phyloP scores from a whole-genome alignment of 2,888 invertebrate genomes.

The Hydraecia micacea region DNA sequence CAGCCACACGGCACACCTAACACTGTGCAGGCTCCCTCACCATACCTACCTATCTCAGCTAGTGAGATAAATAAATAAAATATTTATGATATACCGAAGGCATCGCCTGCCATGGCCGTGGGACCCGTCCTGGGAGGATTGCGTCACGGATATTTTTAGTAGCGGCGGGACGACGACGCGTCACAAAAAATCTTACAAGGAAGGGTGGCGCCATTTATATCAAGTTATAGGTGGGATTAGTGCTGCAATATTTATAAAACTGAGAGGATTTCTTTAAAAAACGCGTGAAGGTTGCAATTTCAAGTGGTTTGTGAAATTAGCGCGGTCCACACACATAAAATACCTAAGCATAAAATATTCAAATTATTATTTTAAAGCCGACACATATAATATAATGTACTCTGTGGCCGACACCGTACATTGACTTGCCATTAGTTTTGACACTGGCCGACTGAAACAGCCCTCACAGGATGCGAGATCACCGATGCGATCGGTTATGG shows the following conservation, averaged over 20 bases:
- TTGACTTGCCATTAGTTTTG: slow-evolving; percentile 68
- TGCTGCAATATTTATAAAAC: slow-evolving; percentile 30
- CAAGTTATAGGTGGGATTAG: slow-evolving; percentile 72
- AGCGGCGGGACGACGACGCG: slow-evolving; percentile 80
- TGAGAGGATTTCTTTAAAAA: neutral
- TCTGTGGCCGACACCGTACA: slow-evolving; percentile 56
- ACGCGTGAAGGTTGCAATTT: neutral
- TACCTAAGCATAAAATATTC: slow-evolving; percentile 18
- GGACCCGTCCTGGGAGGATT: slow-evolving; percentile 77
- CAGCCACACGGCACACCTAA: slow-evolving; percentile 60
- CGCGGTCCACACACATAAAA: slow-evolving; percentile 1
- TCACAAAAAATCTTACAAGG: slow-evolving; percentile 82
- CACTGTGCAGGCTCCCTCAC: slow-evolving; percentile 76
- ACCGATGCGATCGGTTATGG: slow-evolving; percentile 84
- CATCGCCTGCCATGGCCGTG: slow-evolving; percentile 76
- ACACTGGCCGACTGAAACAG: slow-evolving; percentile 69
- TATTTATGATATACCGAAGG: slow-evolving; percentile 83
- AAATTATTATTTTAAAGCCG: slow-evolving; percentile 40
- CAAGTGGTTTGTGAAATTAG: slow-evolving; percentile 25
- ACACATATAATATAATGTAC: too few species aligned
- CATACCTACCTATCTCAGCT: slow-evolving; percentile 73
- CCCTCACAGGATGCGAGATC: slow-evolving; percentile 82
- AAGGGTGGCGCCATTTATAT: slow-evolving; percentile 85
- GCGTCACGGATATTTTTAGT: slow-evolving; percentile 89
- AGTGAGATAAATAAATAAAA: slow-evolving; percentile 85